Base-by-base conservation (phyloP, 1,140 invertebrate genomes). In the Brachystomella parvula region DNA sequence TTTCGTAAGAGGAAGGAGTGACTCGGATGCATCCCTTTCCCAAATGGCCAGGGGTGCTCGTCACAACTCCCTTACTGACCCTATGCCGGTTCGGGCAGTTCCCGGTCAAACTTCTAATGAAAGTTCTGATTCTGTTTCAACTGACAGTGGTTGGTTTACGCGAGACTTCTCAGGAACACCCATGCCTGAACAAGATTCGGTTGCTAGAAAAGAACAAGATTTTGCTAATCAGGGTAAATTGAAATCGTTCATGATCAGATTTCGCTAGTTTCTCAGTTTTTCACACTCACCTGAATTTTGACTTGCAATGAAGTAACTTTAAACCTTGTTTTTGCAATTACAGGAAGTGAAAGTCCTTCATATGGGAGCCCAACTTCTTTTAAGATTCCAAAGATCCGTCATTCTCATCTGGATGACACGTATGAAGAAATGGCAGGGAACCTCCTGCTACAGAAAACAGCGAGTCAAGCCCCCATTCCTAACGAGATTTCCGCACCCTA, bases 401-500 rank as follows among this genome's bases (percentile, higher is more conserved):
- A 74, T 39, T 74, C 72, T 1, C 70, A 71, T 28, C 33, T 73
- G 33, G 73, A 73, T 68, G 73, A 72, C 81, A 76, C 58, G 78
- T 76, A 69, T 76, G 76, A 71, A 81, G 73, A 44, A 79, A 81
- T 73, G 79, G 76, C 30, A 77, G 77, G 30, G 79, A 71, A 61
- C 74, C 75, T 66, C 78, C 75, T 47, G 76, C 77, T 47, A 77
- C 78, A 68, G 76, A 71, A 67, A 78, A 73, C 39, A 78, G 72
- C 66, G 77, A 79, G 68, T 76, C 77, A 59, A 26, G 56, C 17
- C 28, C 63, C 56, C 65, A 73, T 89, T 0, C 85, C 88, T 33
- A 94, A 94, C 78, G 90, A 94, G 79, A 87, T 95, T 69, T 94
- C 90, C 19, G 91, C 92, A 9, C 91, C 93, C 0, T 97, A 95